Conservation (phyloP, 2,113 vertebrate genomes). For the Suncus etruscus region DNA sequence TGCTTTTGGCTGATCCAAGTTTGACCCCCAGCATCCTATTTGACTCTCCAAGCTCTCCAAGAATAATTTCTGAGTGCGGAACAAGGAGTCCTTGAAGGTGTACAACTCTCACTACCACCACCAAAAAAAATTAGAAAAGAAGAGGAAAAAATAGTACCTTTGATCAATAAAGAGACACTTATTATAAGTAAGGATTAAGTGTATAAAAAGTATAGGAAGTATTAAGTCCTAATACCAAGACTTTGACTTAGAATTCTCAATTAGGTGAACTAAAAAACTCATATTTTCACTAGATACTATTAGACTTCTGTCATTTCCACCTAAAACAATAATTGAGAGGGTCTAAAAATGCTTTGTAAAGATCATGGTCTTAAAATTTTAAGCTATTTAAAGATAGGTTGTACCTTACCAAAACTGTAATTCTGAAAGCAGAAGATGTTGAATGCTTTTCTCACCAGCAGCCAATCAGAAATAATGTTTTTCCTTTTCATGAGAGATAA, state of each 20-base stretch:
- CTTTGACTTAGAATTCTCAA: not conserved
- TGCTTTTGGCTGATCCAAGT: no score
- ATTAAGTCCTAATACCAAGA: no score
- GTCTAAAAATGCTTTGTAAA: not conserved
- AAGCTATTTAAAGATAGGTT: conserved; percentile 27
- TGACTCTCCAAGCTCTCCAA: no score
- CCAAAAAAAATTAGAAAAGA: no score
- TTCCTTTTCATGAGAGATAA: conserved; percentile 6
- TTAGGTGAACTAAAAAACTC: not conserved
- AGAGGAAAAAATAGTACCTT: no score
- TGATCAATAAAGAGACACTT: no score
- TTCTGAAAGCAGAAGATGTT: conserved; percentile 11
- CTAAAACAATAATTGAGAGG: not conserved
- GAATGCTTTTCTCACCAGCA: not conserved
- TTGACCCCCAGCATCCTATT: no score
- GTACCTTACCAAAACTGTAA: conserved; percentile 15
- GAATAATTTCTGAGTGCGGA: no score
- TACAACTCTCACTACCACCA: no score
- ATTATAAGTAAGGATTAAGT: no score
- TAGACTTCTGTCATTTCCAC: conserved; percentile 33
- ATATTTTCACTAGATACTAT: not conserved
- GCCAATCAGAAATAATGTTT: conserved; percentile 8
- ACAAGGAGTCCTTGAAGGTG: no score
- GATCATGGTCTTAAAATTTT: not conserved
- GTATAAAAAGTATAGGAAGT: no score